Evolutionary conservation across 1,140 invertebrate genomes (phyloP).

Genomic region (Trinorchestia longiramus): DNA sequence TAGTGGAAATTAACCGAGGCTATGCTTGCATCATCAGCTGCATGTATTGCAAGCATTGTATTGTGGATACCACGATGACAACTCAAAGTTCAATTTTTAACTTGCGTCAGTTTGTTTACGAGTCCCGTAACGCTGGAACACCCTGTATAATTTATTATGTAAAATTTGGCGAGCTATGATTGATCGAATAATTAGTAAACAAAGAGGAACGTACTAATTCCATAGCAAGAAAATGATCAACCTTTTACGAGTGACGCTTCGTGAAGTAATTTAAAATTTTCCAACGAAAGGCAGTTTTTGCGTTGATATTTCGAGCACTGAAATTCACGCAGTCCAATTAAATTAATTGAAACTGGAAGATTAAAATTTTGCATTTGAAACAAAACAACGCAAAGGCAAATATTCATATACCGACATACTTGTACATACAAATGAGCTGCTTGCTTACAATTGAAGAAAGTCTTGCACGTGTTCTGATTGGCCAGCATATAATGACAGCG

Average conservation of each 20-base stretch:
- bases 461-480: neutral
- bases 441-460: neutral
- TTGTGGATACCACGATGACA: no score
- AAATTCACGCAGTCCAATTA: neutral
- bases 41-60: no score
- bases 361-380: neutral
- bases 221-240: neutral
- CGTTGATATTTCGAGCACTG: neutral
- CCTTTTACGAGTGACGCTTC: neutral
- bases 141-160: no score
- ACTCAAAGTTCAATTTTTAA: no score
- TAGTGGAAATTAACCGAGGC: no score
- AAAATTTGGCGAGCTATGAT: no score
- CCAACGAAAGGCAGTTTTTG: neutral
- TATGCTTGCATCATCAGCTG: no score
- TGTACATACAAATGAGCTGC: neutral
- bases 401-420: neutral
- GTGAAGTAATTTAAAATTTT: neutral
- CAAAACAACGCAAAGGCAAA: neutral
- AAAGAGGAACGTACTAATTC: neutral
- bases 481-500: neutral
- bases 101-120: no score
- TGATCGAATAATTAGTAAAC: no score
- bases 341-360: neutral
- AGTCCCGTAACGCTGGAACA: no score